A percentile compares a stretch with the other conserved stretches of the same genome.
phyloP scores from a whole-genome alignment of 2,888 invertebrate genomes.

The Pristionchus fissidentatus region DNA sequence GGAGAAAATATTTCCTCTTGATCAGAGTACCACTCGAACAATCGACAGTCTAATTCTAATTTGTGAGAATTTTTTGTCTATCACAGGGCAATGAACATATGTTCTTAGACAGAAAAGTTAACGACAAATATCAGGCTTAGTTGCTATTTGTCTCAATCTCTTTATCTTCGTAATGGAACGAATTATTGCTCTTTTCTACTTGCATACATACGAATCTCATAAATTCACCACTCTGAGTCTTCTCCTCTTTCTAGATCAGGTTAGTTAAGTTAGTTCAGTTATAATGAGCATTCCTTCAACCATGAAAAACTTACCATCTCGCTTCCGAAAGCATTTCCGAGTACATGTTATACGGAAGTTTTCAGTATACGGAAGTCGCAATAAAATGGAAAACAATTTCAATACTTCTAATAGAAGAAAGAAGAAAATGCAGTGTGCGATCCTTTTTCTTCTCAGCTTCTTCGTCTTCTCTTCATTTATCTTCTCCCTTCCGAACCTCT shows the following conservation, averaged over 20 bases:
- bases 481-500: conserved; percentile 1
- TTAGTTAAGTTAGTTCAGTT: background rate
- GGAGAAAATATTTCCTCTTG: background rate
- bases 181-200: background rate
- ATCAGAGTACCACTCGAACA: background rate
- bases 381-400: too few relatives aligned
- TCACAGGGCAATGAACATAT: background rate
- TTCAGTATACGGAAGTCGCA: too few relatives aligned
- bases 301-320: too few relatives aligned
- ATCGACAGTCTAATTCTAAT: conserved; percentile 10
- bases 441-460: background rate
- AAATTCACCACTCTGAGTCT: background rate
- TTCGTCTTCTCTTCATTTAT: conserved; percentile 26
- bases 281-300: background rate
- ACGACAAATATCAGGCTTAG: background rate
- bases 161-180: conserved; percentile 28
- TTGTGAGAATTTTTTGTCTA: background rate
- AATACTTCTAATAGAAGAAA: background rate
- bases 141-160: conserved; percentile 13
- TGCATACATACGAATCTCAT: conserved; percentile 8
- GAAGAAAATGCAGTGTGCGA: background rate
- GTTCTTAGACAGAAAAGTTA: background rate
- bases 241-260: background rate
- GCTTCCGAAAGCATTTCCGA: too few relatives aligned
- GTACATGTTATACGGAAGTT: too few relatives aligned